phyloP scores from a whole-genome alignment of 2,797 vertebrate species.

The Myioborus melanocephalus region DNA sequence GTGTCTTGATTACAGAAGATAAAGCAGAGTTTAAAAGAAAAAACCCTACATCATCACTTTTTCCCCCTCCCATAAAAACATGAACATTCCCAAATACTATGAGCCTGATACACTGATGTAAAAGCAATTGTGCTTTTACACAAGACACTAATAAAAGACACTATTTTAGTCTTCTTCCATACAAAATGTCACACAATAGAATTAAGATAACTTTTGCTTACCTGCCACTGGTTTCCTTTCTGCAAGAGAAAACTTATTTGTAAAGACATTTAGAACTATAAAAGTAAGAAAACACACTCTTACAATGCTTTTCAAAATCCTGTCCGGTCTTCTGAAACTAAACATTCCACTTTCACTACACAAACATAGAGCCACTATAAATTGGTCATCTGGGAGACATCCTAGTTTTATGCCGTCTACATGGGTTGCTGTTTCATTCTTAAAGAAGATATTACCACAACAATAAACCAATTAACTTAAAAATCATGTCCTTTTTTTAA shows the following conservation, averaged over 20 bases:
- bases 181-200: not conserved
- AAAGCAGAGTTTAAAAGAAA: conserved; percentile 35
- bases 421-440: not conserved
- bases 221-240: conserved; percentile 49
- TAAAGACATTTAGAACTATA: not conserved
- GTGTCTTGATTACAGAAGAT: conserved; percentile 60
- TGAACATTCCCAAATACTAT: not conserved
- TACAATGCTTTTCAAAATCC: not conserved
- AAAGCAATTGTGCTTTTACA: not conserved
- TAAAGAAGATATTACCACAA: not conserved
- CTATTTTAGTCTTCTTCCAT: not conserved
- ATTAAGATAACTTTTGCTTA: conserved; percentile 44
- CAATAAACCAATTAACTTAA: not conserved
- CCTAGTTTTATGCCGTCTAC: not conserved
- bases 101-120: not conserved
- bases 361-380: not conserved
- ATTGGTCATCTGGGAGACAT: not conserved
- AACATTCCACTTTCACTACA: not conserved
- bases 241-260: conserved; percentile 48
- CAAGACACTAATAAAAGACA: not conserved
- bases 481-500: not conserved
- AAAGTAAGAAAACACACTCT: not conserved
- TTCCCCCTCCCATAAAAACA: not conserved
- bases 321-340: not conserved
- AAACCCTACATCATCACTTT: not conserved